Conservation (phyloP, 2,888 invertebrate species). For the Drosophila phalerata region DNA sequence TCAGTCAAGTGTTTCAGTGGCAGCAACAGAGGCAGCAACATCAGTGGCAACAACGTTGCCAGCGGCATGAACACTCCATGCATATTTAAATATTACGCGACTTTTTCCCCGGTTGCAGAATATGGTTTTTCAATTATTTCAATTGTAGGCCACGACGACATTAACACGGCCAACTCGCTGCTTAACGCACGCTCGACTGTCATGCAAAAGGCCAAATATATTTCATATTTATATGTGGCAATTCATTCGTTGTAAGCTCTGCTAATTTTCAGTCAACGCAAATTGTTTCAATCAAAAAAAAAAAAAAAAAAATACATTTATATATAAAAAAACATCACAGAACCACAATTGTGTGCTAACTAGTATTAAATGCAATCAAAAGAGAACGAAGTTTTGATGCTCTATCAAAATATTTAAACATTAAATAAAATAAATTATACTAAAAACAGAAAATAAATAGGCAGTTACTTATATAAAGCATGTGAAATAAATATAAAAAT, state of each 20-base stretch:
- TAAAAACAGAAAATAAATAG: not conserved
- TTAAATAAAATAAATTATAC: too few species aligned
- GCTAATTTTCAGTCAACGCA: constrained; percentile 58
- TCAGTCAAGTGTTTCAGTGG: constrained; percentile 56
- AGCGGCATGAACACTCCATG: constrained; percentile 35
- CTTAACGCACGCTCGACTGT: constrained; percentile 51
- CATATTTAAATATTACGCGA: constrained; percentile 64
- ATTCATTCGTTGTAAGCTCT: constrained; percentile 32
- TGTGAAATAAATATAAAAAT: too few species aligned
- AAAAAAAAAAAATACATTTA: too few species aligned
- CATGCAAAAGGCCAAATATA: constrained; percentile 34
- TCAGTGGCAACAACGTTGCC: constrained; percentile 20
- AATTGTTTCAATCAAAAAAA: constrained; percentile 53
- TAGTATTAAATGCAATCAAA: constrained; percentile 31
- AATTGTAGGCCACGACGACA: constrained; percentile 38
- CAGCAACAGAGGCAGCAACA: constrained; percentile 28
- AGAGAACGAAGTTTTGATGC: constrained; percentile 13
- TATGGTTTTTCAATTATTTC: constrained; percentile 59
- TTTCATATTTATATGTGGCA: constrained; percentile 61
- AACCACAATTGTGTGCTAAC: constrained; percentile 41
- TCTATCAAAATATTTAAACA: constrained; percentile 8
- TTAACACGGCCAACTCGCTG: constrained; percentile 35
- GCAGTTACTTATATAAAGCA: not conserved
- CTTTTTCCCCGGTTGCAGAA: constrained; percentile 35
- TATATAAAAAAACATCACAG: constrained; percentile 7